These are phyloP conservation scores for Orchesellides sinensis DNA, from an alignment of 2,888 invertebrate genomes.

Conservation along the genomic window DNA sequence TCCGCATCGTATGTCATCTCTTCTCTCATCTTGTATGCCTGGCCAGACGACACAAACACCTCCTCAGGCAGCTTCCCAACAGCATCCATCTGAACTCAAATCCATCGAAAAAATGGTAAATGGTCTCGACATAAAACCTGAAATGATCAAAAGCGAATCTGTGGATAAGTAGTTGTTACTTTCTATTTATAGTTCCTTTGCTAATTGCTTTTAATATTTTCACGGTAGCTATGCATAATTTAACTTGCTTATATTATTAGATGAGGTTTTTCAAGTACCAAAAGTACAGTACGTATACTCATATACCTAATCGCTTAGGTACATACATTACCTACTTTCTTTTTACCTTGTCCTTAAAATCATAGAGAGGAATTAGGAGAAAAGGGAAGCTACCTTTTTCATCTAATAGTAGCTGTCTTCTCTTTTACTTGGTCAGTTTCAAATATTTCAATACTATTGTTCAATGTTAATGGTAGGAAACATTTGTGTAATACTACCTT, in stretches of 20 bases:
- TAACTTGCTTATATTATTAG: background rate
- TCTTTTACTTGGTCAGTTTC: too few relatives aligned
- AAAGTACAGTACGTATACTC: too few relatives aligned
- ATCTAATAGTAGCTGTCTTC: too few relatives aligned
- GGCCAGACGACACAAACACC: slow-evolving; percentile 75
- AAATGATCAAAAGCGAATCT: slow-evolving; percentile 73
- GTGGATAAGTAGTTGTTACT: slow-evolving; percentile 73
- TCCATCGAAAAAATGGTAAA: slow-evolving; percentile 99
- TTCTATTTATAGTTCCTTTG: slow-evolving; percentile 50
- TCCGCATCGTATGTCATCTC: slow-evolving; percentile 77
- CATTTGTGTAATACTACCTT: too few relatives aligned
- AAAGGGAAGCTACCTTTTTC: too few relatives aligned
- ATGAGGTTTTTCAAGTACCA: too few relatives aligned
- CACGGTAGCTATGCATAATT: slow-evolving; percentile 1
- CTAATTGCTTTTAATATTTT: slow-evolving; percentile 29
- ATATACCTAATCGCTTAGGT: too few relatives aligned
- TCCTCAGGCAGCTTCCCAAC: slow-evolving; percentile 74
- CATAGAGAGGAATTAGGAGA: too few relatives aligned
- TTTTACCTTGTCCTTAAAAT: too few relatives aligned
- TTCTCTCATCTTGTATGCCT: slow-evolving; percentile 76
- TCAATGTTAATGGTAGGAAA: too few relatives aligned
- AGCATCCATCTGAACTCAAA: slow-evolving; percentile 86
- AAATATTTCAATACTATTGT: too few relatives aligned
- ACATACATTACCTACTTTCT: too few relatives aligned
- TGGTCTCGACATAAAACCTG: slow-evolving; percentile 89